Evolutionary conservation across 2,797 vertebrate species (phyloP), one percentile per base, ranked within the genome.

Genomic region (Lepilemur ruficaudatus): DNA sequence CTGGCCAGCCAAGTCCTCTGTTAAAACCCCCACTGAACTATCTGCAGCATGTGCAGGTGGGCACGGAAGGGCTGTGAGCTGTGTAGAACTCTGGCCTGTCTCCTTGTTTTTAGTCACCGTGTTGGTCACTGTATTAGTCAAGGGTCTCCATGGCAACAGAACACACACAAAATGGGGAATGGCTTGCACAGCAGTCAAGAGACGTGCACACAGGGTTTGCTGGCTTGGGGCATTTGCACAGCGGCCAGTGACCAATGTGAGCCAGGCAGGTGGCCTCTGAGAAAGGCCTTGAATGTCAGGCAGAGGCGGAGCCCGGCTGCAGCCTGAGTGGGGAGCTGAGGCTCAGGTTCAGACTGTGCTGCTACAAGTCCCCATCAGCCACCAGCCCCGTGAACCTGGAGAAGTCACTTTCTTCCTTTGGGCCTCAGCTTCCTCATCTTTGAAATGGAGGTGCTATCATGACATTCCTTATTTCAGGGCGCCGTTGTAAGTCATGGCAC

Each of bases 41-140:
- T n/a, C 50, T 25, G 57, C 1, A 10, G 52, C 25, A 0, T 3
- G 11, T 43, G 23, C 15, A 9, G 1, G 2, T 23, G 22, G 46
- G 6, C 55, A 2, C 6, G 35, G 55, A 78, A 50, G 28, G 20
- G n/a, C 4, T 59, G 25, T 32, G 70, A 48, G 50, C 59, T 41
- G 79, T 52, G 61, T 22, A 70, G 15, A 78, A 25, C 41, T 41
- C 11, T 28, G 63, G 30, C 30, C 89, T 79, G 30, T 30, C 17
- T 85, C 72, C 61, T 63, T 94, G 52, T 41, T 43, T 72, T 52
- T 1, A 4, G 8, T 41, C n/a, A 22, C 28, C 83, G 15, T n/a
- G 0, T 35, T 28, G 35, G 30, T 30, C 18, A 50, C 72, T 23
- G 28, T 69, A 69, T 69, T 38, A 38, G 67, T n/a, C 15, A 32